Percentiles rank a stretch among this genome's conserved stretches.
Conservation (phyloP, 2,113 vertebrate genomes). For the Sarotherodon lohbergeri region DNA sequence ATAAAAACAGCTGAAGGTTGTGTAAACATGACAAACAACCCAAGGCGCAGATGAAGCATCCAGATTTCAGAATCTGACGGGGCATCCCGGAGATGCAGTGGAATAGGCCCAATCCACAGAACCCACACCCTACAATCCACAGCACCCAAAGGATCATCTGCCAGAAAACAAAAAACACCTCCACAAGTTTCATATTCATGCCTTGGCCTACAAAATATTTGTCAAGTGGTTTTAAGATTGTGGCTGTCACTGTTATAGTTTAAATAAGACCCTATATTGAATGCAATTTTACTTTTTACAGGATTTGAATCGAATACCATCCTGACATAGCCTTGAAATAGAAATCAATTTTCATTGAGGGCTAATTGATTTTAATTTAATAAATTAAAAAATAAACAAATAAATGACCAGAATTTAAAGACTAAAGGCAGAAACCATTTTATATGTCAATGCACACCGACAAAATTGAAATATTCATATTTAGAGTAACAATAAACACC, state of each 20-base stretch:
- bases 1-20: neutral
- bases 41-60: neutral
- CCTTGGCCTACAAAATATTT: neutral
- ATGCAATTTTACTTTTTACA: neutral
- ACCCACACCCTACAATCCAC: neutral
- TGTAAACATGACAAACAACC: neutral
- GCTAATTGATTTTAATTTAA: constrained; percentile 39
- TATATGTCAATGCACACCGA: neutral
- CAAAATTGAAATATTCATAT: neutral
- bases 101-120: neutral
- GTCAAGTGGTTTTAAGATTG: neutral
- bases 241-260: neutral
- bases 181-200: neutral
- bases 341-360: constrained; percentile 48
- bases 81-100: neutral
- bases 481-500: neutral
- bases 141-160: neutral
- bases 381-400: constrained; percentile 50
- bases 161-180: neutral
- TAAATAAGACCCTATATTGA: neutral
- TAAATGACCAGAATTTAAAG: constrained; percentile 26
- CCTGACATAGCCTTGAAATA: neutral
- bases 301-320: neutral
- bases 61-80: neutral
- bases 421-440: neutral